Percentiles rank a stretch among this genome's conserved stretches.
These are phyloP conservation scores for Passer montanus DNA, from an alignment of 2,113 vertebrate genomes.

Conservation along the genomic window DNA sequence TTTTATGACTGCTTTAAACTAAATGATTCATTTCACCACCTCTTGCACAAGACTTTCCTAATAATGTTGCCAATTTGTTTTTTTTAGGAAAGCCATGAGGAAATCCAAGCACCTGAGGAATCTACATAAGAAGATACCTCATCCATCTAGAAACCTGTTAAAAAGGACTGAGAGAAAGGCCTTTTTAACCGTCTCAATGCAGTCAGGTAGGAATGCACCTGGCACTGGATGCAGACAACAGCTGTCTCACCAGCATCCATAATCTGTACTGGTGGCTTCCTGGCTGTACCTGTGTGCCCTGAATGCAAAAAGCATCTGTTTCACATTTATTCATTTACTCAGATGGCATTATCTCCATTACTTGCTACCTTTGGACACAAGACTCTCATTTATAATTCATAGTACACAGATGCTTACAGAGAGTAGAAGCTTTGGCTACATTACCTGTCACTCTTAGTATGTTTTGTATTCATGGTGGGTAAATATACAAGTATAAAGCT, in stretches of 20 bases:
- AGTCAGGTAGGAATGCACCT: slow-evolving; percentile 56
- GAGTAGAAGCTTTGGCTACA: slow-evolving; percentile 62
- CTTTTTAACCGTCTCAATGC: not conserved
- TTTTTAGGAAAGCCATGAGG: not conserved
- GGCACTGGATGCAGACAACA: slow-evolving; percentile 54
- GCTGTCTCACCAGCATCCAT: slow-evolving; percentile 70
- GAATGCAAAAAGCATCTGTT: slow-evolving; percentile 76
- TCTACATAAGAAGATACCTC: not conserved
- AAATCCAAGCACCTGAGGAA: not conserved
- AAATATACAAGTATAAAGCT: slow-evolving; percentile 65
- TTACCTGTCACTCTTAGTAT: slow-evolving; percentile 70
- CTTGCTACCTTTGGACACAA: slow-evolving; percentile 71
- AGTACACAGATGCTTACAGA: slow-evolving; percentile 75
- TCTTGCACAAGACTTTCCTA: not conserved
- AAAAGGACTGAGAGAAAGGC: not conserved
- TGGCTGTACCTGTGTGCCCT: slow-evolving; percentile 70
- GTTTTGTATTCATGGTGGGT: slow-evolving; percentile 61
- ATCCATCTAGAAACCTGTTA: not conserved
- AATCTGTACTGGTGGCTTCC: slow-evolving; percentile 68
- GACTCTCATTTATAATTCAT: slow-evolving; percentile 77
- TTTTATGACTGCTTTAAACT: not conserved
- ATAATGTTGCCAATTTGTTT: not conserved
- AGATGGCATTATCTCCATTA: slow-evolving; percentile 69
- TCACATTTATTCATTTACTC: slow-evolving; percentile 75
- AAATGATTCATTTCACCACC: not conserved